Percentiles rank a stretch among this genome's conserved stretches.
Conservation (phyloP, 2,888 invertebrate species). For the Iselma pallidipennis region DNA sequence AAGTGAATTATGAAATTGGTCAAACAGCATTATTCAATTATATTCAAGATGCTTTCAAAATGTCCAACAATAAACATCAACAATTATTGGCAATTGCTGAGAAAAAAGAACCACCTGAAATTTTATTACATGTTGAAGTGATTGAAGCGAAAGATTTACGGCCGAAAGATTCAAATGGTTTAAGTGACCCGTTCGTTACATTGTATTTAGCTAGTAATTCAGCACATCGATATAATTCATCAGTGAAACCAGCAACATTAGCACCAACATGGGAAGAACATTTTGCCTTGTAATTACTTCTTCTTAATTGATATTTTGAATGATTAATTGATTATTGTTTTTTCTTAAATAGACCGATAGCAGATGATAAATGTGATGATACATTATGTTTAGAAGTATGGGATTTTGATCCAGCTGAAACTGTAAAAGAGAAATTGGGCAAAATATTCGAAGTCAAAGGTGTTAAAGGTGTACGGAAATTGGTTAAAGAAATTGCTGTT, state of each 20-base stretch:
- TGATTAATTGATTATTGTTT: constrained; percentile 3
- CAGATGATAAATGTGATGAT: constrained; percentile 72
- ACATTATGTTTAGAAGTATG: constrained; percentile 81
- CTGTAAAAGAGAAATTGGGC: constrained; percentile 83
- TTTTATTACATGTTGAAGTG: constrained; percentile 82
- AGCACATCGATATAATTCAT: constrained; percentile 82
- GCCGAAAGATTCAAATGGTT: constrained; percentile 88
- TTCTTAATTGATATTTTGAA: not conserved
- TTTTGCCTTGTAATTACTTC: constrained; percentile 84
- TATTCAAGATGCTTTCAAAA: constrained; percentile 79
- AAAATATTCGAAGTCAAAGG: constrained; percentile 86
- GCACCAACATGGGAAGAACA: constrained; percentile 97
- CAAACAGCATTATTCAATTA: constrained; percentile 72
- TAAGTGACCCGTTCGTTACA: constrained; percentile 97
- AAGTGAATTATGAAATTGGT: constrained; percentile 71
- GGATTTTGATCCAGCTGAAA: constrained; percentile 92
- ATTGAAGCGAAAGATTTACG: constrained; percentile 84
- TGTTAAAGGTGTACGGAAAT: constrained; percentile 78
- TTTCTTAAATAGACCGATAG: constrained; percentile 66
- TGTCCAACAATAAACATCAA: constrained; percentile 75
- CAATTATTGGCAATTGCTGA: constrained; percentile 71
- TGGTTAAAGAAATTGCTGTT: constrained; percentile 88
- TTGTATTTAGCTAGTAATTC: constrained; percentile 80
- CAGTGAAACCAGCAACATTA: constrained; percentile 87
- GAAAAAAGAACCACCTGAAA: constrained; percentile 81